Evolutionary conservation across 1,140 invertebrate genomes (phyloP).

Genomic region (Oscheius sp.): DNA sequence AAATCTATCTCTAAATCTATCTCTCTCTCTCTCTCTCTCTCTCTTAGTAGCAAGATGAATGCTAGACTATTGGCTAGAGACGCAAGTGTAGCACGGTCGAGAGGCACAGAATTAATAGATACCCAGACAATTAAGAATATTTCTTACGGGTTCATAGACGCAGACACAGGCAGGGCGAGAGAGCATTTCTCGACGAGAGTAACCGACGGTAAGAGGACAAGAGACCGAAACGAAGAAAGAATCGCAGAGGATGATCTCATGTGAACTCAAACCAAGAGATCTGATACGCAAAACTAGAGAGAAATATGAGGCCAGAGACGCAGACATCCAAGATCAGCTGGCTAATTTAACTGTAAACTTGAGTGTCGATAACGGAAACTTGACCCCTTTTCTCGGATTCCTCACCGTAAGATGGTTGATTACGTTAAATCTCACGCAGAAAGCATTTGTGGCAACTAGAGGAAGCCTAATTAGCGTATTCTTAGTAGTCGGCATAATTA

Average conservation of each 20-base stretch:
- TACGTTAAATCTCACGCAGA: too few relatives aligned
- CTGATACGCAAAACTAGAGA: too few relatives aligned
- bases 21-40: not conserved
- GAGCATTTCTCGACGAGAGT: not conserved
- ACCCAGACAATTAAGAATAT: not conserved
- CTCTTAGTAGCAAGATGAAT: not conserved
- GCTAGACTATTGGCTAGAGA: not conserved
- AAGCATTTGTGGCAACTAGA: too few relatives aligned
- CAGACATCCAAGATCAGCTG: too few relatives aligned
- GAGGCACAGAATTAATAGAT: not conserved
- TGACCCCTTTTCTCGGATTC: too few relatives aligned
- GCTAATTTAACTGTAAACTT: too few relatives aligned
- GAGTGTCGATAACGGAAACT: not conserved
- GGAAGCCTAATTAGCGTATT: not conserved
- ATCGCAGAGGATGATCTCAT: too few relatives aligned
- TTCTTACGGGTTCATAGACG: conserved; percentile 1
- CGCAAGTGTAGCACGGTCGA: not conserved
- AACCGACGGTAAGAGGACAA: not conserved
- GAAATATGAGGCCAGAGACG: too few relatives aligned
- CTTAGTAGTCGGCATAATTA: too few relatives aligned
- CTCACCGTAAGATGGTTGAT: too few relatives aligned
- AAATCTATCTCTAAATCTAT: not conserved
- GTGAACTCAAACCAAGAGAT: too few relatives aligned
- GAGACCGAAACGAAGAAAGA: not conserved
- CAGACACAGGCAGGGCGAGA: not conserved